phyloP scores from a whole-genome alignment of 2,888 invertebrate species.

The Sturmia bella region DNA sequence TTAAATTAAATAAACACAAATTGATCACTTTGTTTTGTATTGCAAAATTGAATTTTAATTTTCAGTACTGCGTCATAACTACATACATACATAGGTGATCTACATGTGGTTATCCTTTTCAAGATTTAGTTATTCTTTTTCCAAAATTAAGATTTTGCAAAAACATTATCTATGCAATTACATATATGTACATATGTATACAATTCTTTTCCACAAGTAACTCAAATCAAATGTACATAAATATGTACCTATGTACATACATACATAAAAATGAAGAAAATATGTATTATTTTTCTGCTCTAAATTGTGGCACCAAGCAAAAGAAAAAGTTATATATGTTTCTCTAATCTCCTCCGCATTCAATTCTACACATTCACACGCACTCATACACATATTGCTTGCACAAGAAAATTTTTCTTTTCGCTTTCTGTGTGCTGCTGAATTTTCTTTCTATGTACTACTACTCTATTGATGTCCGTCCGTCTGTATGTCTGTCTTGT shows the following conservation, averaged over 20 bases:
- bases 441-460: conserved; percentile 43
- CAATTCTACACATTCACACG: conserved; percentile 23
- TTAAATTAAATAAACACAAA: too few species aligned
- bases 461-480: conserved; percentile 47
- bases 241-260: background rate
- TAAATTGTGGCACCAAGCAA: conserved; percentile 50
- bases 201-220: too few species aligned
- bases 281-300: conserved; percentile 42
- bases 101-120: too few species aligned
- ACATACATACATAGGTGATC: too few species aligned
- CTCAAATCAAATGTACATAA: too few species aligned
- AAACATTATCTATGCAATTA: too few species aligned
- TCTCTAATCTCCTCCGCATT: conserved; percentile 57
- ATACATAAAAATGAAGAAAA: conserved; percentile 14
- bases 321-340: conserved; percentile 39
- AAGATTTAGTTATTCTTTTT: too few species aligned
- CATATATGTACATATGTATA: too few species aligned
- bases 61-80: too few species aligned
- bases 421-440: conserved; percentile 48
- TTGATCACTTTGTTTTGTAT: too few species aligned
- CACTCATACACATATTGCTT: conserved; percentile 8
- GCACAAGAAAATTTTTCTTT: conserved; percentile 47
- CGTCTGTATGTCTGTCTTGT: conserved; percentile 20
- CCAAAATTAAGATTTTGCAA: too few species aligned
- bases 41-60: too few species aligned